Conservation (phyloP, 2,113 vertebrate genomes). For the Rhizomys pruinosus region DNA sequence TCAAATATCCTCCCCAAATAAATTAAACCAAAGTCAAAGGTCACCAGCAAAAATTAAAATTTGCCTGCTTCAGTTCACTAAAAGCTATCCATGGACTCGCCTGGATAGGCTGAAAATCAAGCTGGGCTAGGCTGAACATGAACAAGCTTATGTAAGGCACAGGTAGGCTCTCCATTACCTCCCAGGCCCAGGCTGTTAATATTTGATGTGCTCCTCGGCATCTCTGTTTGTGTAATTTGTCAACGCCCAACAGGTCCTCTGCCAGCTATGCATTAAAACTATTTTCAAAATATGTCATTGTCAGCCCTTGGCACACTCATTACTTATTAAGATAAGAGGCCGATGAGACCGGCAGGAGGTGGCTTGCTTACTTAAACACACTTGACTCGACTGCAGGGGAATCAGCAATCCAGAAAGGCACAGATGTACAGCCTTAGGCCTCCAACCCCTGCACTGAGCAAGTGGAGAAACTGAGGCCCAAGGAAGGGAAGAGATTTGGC, state of each 20-base stretch:
- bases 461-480: slow-evolving; percentile 37
- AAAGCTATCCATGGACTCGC: background rate
- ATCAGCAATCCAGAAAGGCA: background rate
- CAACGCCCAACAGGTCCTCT: slow-evolving; percentile 96
- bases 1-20: slow-evolving; percentile 14
- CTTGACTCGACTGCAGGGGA: slow-evolving; percentile 64
- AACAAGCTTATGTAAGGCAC: slow-evolving; percentile 72
- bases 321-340: slow-evolving; percentile 99
- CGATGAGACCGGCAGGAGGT: slow-evolving; percentile 92
- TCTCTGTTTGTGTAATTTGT: slow-evolving; percentile 95
- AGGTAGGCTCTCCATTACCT: slow-evolving; percentile 90
- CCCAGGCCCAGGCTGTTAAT: slow-evolving; percentile 93
- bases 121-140: background rate
- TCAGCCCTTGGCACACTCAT: slow-evolving; percentile 99
- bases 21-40: slow-evolving; percentile 15
- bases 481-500: background rate
- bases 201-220: slow-evolving; percentile 96
- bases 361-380: slow-evolving; percentile 84
- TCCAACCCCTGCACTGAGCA: background rate
- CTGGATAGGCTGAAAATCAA: slow-evolving; percentile 57
- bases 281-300: slow-evolving; percentile 99
- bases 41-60: slow-evolving; percentile 8
- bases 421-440: too few species aligned
- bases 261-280: slow-evolving; percentile 99
- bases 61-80: background rate